Base-by-base conservation (phyloP, 2,888 invertebrate genomes). In the Aporophyla lueneburgensis region DNA sequence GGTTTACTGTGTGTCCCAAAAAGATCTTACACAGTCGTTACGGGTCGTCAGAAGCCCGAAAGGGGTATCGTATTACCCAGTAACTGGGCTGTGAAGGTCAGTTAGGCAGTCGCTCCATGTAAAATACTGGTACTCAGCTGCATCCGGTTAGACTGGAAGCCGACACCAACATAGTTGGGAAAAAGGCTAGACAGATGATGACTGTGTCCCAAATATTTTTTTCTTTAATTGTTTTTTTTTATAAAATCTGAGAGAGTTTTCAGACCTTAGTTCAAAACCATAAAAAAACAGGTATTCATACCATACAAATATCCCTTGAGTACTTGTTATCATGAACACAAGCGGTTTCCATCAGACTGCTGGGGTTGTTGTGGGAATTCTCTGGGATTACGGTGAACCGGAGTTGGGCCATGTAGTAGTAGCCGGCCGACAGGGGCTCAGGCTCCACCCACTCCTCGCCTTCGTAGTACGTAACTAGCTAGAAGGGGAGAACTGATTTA, bases 391-490 rank as follows among this genome's bases (percentile, higher is more conserved):
- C 88, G 0, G 80, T 86, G 71, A 92, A 94, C 2, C 86, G 89
- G 10, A 95, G 65, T 71, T 92, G 93, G 0, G 91, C 93, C 16
- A 89, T 68, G 84, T 95, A 93, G 73, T 83, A 88, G 51, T 84
- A 77, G 0, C 94, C 94, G 0, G 94, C 91, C 0, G 77, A 54
- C 61, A 96, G 76, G 0, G 71, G 12, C n/a, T 84, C 78, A 0
- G 92, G 89, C 19, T 89, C 81, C 33, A 91, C 76, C 83, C 89
- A 92, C 27, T 93, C 92, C 70, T 95, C 93, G 5, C 89, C 90
- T 0, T 90, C 86, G 81, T 93, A 95, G 66, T 90, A 89, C 0
- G 94, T 92, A 69, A 91, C 90, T 40, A 95, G 88, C 95, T 95
- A 81, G 7, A 85, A 89, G 7, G 12, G 5, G 24, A 61, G 53